Evolutionary conservation across 2,113 vertebrate species (phyloP), one percentile per base, ranked within the genome.

Genomic region (Misgurnus anguillicaudatus): DNA sequence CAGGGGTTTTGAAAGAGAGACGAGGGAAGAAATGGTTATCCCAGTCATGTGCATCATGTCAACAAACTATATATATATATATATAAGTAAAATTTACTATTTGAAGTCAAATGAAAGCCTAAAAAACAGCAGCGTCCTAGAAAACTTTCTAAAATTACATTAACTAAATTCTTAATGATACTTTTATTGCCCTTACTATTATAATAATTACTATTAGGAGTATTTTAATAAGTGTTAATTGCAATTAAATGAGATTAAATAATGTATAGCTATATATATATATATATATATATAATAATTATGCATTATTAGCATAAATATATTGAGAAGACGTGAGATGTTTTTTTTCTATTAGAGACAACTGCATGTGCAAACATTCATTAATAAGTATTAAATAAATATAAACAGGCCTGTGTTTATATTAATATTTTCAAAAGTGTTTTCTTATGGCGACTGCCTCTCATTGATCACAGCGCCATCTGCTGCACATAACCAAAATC

Each of bases 11-110:
- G 90, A 94, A 93, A 95, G 92, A 87, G 90, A 92, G 90, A 91
- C 87, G 90, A 84, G 92, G 94, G 90, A 84, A 92, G 95, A 98
- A 90, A 97, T 96, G 95, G 95, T 98, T 95, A 96, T 84, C 83
- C 79, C 47, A 65, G 55, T 66, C 71, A 84, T 84, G 83, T 81
- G 80, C 83, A 79, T 84, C 73, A 75, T 9, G 73, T 31, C 73
- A 64, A 75, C 21, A 64, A 75, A 64, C 60, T 64, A 31, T 60
- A 70, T 57, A 58, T 64, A 31, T 60, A 70, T 57, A 58, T 72
- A 61, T 75, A 68, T 47, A 47, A 75, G 69, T 62, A 80, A 68
- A 64, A 58, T 13, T 63, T 41, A 41, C 60, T 64, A 36, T 9
- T 65, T 74, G 58, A 70, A 71, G 31, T 47, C 13, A 45, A n/a